Conservation (phyloP, 2,113 vertebrate genomes). For the Poeciliopsis prolifica region DNA sequence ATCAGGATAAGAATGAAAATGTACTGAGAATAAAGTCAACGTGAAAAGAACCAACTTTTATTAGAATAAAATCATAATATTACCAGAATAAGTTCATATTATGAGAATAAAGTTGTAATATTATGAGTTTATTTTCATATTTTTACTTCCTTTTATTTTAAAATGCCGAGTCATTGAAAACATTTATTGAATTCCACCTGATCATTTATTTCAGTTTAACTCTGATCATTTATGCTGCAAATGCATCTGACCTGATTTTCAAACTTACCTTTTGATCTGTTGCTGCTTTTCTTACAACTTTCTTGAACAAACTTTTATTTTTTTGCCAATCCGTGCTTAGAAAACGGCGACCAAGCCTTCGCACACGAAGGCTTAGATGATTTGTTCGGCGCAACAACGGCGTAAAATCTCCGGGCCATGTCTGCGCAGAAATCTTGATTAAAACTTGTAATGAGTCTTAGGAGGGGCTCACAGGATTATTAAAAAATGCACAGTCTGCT, state of each 20-base stretch:
- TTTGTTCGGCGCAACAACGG: background rate
- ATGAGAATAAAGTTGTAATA: too few relatives aligned
- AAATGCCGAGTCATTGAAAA: too few relatives aligned
- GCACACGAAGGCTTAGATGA: background rate
- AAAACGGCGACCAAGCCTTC: background rate
- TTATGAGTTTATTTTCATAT: too few relatives aligned
- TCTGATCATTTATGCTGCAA: background rate
- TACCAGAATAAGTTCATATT: too few relatives aligned
- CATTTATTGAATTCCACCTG: too few relatives aligned
- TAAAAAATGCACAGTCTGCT: conserved; percentile 5
- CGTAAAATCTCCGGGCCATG: background rate
- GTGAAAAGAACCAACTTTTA: too few relatives aligned
- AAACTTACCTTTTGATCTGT: background rate
- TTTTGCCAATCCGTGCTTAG: background rate
- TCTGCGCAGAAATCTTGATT: conserved; percentile 11
- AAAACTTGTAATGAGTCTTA: background rate
- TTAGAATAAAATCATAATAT: too few relatives aligned
- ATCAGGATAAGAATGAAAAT: too few relatives aligned
- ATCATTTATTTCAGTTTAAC: background rate
- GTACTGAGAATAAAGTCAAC: too few relatives aligned
- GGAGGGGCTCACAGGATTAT: background rate
- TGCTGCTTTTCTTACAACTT: background rate
- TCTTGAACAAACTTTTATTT: background rate
- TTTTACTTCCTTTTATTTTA: too few relatives aligned
- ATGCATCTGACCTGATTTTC: background rate